phyloP scores from a whole-genome alignment of 2,888 invertebrate genomes.

The Chrysomela aeneicollis region DNA sequence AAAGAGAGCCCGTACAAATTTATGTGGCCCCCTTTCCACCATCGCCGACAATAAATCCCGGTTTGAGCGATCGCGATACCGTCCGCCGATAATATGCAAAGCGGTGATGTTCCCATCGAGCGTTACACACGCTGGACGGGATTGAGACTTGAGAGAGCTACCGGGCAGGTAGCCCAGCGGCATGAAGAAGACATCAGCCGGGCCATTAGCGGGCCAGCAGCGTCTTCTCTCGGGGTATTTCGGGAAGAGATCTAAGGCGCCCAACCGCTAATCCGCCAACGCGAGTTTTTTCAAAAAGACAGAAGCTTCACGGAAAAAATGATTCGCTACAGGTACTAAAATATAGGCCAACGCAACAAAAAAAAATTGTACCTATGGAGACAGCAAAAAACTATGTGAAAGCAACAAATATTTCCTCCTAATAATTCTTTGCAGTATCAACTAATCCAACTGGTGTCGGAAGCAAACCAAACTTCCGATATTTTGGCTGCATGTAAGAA shows the following conservation, averaged over 20 bases:
- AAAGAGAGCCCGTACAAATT: background rate
- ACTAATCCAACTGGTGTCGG: no score
- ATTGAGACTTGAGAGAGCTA: constrained; percentile 52
- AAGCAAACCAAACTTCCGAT: no score
- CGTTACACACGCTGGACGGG: background rate
- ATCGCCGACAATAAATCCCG: constrained; percentile 30
- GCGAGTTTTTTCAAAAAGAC: no score
- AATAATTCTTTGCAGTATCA: no score
- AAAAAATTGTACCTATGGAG: no score
- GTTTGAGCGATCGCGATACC: constrained; percentile 41
- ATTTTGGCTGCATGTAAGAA: no score
- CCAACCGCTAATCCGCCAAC: background rate
- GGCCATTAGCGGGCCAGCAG: constrained; percentile 18
- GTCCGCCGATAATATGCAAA: constrained; percentile 49
- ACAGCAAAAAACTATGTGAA: no score
- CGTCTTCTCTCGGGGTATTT: background rate
- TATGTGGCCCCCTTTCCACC: background rate
- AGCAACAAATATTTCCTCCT: no score
- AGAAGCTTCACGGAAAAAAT: no score
- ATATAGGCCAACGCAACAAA: no score
- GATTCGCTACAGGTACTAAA: no score
- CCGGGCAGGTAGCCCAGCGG: constrained; percentile 56
- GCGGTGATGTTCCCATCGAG: constrained; percentile 20
- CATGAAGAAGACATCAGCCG: constrained; percentile 54
- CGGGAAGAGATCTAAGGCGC: background rate